Base-by-base conservation (phyloP, 35 echinoderm and acorn worm species). In the Hemicentrotus pulcherrimus region DNA sequence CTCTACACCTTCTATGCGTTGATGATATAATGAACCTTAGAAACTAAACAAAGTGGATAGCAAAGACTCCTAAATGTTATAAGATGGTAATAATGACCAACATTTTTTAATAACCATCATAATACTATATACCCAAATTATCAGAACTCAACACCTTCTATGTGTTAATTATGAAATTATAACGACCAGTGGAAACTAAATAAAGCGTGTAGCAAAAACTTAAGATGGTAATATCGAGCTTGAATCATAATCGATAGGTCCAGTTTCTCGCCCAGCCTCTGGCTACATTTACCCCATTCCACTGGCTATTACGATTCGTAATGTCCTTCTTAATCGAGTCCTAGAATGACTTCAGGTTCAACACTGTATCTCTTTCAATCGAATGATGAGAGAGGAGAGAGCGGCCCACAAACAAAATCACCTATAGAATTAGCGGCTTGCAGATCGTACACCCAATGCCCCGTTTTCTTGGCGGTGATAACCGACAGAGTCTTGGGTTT, bases 331-430 rank as follows among this genome's bases (percentile, higher is more conserved):
- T 78, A 78, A 78, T 78, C 65, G 65, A 78, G 65, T 78, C 65
- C 65, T 78, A 78, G 65, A 78, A 78, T 78, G 65, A 78, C 65
- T 78, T 18, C 65, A 78, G 65, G 65, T 78, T 78, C 65, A 78
- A 78, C 65, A 78, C 65, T 78, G 65, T 78, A 78, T 78, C 65
- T 78, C 65, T 78, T 78, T 78, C 65, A 78, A 78, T 78, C 65
- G 65, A 78, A 78, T 78, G 65, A 78, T 8, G 65, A 78, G 65
- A 78, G 18, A 78, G 65, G 65, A 78, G 24, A 78, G 28, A 78
- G 65, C 65, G 65, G 18, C 65, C 65, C 65, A 78, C 65, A 78
- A 78, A 22, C 65, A 78, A 78, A 78, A 78, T 78, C 65, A 78
- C 65, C 19, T 78, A 7, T 3, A 78, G 65, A 78, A 78, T 78